Evolutionary conservation across 2,888 invertebrate genomes (phyloP).

Genomic region (Neoascia interrupta): DNA sequence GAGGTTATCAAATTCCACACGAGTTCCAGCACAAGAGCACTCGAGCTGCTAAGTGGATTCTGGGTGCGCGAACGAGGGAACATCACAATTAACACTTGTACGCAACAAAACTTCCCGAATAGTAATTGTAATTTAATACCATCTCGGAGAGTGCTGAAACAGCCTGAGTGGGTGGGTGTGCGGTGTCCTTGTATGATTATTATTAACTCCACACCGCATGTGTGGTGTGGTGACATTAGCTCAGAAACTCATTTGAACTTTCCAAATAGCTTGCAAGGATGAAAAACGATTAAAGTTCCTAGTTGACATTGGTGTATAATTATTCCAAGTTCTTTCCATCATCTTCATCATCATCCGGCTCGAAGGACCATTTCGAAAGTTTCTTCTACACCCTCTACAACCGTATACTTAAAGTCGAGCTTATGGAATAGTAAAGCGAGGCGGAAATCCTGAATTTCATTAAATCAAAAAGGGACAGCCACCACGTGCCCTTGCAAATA

Average conservation of each 20-base stretch:
- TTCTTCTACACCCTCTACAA: background rate
- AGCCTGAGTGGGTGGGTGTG: background rate
- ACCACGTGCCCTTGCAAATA: conserved; percentile 1
- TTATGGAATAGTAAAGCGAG: conserved; percentile 45
- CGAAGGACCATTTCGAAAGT: conserved; percentile 38
- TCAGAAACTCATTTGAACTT: conserved; percentile 44
- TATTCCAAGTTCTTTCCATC: too few relatives aligned
- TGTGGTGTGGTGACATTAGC: conserved; percentile 31
- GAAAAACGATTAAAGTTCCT: too few relatives aligned
- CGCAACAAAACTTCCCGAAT: conserved; percentile 60
- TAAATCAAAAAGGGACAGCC: background rate
- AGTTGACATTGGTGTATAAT: too few relatives aligned
- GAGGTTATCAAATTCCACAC: conserved; percentile 57
- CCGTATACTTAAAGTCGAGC: too few relatives aligned
- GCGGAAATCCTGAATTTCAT: conserved; percentile 5
- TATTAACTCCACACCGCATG: conserved; percentile 31
- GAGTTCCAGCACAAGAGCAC: conserved; percentile 19
- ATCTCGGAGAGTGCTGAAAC: conserved; percentile 13
- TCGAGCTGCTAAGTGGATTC: conserved; percentile 31
- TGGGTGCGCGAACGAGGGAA: conserved; percentile 7
- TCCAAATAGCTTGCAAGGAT: conserved; percentile 21
- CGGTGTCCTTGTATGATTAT: conserved; percentile 22
- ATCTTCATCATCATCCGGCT: conserved; percentile 25
- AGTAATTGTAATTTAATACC: conserved; percentile 67
- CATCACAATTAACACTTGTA: conserved; percentile 65